Percentiles rank a stretch among this genome's conserved stretches.
Conservation (phyloP, 2,888 invertebrate genomes). For the Lacanobia wlatinum region DNA sequence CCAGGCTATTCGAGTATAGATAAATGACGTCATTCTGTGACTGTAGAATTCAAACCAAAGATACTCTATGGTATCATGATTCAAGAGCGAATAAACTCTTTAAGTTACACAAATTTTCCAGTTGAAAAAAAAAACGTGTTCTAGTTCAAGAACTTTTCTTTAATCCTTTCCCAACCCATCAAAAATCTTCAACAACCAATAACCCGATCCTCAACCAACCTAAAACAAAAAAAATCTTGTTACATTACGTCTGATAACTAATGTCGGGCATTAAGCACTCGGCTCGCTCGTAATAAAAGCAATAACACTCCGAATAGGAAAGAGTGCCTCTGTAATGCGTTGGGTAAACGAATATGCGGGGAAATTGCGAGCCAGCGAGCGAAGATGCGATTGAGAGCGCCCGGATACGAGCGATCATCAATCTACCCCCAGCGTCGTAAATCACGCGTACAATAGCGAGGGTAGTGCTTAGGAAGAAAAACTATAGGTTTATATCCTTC, state of each 20-base stretch:
- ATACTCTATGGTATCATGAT: background rate
- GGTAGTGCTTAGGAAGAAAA: slow-evolving; percentile 91
- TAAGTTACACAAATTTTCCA: background rate
- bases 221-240: slow-evolving; percentile 61
- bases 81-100: background rate
- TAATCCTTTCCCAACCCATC: background rate
- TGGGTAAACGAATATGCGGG: slow-evolving; percentile 90
- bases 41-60: background rate
- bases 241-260: slow-evolving; percentile 70
- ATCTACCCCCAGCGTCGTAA: slow-evolving; percentile 86
- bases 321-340: slow-evolving; percentile 87
- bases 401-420: slow-evolving; percentile 89
- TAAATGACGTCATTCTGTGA: background rate
- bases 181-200: slow-evolving; percentile 10
- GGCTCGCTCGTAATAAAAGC: slow-evolving; percentile 82
- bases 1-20: background rate
- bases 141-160: too few relatives aligned
- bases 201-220: slow-evolving; percentile 20
- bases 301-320: slow-evolving; percentile 87
- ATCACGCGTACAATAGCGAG: slow-evolving; percentile 90
- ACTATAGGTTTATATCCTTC: slow-evolving; percentile 91
- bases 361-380: slow-evolving; percentile 84
- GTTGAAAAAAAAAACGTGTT: background rate
- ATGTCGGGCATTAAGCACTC: slow-evolving; percentile 82
- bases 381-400: slow-evolving; percentile 81